Evolutionary conservation across 2,113 vertebrate genomes (phyloP), one percentile per base, ranked within the genome.

Genomic region (Cyanoliseus patagonus): DNA sequence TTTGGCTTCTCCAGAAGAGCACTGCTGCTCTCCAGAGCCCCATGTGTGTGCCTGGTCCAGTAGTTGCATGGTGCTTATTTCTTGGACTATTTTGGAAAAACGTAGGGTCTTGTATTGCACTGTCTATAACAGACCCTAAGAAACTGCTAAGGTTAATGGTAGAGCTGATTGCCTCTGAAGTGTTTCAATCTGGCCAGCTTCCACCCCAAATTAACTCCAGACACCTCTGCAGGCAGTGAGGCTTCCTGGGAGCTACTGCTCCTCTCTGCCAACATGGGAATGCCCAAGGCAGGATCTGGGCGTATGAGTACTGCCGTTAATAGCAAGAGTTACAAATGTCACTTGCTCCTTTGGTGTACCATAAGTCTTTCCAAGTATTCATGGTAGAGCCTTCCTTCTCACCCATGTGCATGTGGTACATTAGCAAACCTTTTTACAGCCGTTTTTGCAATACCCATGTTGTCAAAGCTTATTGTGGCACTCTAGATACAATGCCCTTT

Each of bases 401-500:
- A 47, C 1, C 59, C 6, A 1, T 8, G 17, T 24, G 39, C 35
- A 10, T 27, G n/a, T 46, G 30, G 33, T 84, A 35, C 10, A 4
- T 55, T 33, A 73, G 49, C 42, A 55, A 80, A 57, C 37, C 9
- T 0, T 39, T 25, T 39, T 53, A 51, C n/a, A 78, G 63, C 83
- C 59, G 24, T 59, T 35, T 77, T 61, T 59, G 51, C 67, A 81
- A 30, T 44, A 49, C 63, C 53, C 39, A 1, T 63, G 81, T 90
- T 95, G 69, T 95, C 81, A 95, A 72, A 97, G 68, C 90, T 66
- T n/a, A 73, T 86, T 72, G 94, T 81, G 87, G 67, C 72, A 66
- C 70, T 81, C 13, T 4, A 95, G 88, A 55, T 93, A 94, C 68
- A 96, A 94, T 86, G 90, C 89, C 96, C 95, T 97, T 97, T 97